These are phyloP conservation scores for Cryptocephalus primarius DNA, from an alignment of 2,888 invertebrate genomes.

Conservation along the genomic window DNA sequence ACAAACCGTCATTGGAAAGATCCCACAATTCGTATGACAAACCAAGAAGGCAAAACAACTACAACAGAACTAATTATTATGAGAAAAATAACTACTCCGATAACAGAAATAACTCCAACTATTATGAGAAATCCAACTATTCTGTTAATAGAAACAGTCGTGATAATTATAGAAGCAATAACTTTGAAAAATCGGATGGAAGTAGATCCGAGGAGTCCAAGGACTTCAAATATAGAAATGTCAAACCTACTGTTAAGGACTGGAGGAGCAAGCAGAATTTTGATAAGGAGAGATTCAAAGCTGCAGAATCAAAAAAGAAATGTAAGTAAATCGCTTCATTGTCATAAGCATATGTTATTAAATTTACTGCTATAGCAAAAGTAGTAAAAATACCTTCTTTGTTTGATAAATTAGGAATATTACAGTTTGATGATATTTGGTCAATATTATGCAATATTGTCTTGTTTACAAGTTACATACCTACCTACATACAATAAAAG, in stretches of 20 bases:
- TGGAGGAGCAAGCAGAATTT: slow-evolving; percentile 7
- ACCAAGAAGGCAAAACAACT: slow-evolving; percentile 12
- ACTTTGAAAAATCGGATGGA: slow-evolving; percentile 4
- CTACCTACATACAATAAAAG: slow-evolving; percentile 2
- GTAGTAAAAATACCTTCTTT: neutral
- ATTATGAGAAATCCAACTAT: slow-evolving; percentile 1
- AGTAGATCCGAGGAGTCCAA: slow-evolving; percentile 5
- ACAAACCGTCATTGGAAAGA: too few species aligned
- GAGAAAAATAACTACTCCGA: slow-evolving; percentile 7
- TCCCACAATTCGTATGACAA: slow-evolving; percentile 15
- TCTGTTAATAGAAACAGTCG: slow-evolving; percentile 1
- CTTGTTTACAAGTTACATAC: neutral
- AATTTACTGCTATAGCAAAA: too few species aligned
- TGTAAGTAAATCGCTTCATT: slow-evolving; percentile 6
- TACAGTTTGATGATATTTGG: neutral
- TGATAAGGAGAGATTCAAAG: slow-evolving; percentile 5
- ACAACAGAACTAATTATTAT: slow-evolving; percentile 4
- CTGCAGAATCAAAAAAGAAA: slow-evolving; percentile 12
- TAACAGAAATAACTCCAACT: slow-evolving; percentile 2
- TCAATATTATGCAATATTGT: neutral
- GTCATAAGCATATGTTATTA: too few species aligned
- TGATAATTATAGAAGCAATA: slow-evolving; percentile 9
- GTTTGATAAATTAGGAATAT: neutral
- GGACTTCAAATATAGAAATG: too few species aligned
- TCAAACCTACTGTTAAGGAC: too few species aligned